phyloP scores from a whole-genome alignment of 2,113 vertebrate species.

The Phalacrocorax carbo region DNA sequence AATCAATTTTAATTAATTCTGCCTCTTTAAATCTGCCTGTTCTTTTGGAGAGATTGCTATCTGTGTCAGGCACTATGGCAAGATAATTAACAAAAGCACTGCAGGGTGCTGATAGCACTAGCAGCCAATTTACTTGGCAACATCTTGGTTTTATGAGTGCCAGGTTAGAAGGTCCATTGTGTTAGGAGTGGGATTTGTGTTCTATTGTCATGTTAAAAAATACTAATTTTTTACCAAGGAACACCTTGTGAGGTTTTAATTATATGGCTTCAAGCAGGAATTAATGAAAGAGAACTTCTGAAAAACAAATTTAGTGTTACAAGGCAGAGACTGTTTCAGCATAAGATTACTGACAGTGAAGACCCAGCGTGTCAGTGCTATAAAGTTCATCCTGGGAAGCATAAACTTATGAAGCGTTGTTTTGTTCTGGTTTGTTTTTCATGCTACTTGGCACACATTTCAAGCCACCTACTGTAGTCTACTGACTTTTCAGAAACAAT shows the following conservation, averaged over 20 bases:
- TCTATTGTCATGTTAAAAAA: neutral
- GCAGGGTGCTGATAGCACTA: constrained; percentile 49
- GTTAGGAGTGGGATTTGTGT: neutral
- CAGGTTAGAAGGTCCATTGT: constrained; percentile 28
- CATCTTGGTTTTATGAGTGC: neutral
- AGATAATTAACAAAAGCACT: constrained; percentile 73
- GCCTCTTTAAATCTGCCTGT: constrained; percentile 71
- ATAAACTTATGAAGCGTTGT: neutral
- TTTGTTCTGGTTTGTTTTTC: neutral
- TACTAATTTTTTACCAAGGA: neutral
- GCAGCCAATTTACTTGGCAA: constrained; percentile 32
- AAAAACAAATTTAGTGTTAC: neutral
- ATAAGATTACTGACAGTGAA: neutral
- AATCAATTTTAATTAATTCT: constrained; percentile 83
- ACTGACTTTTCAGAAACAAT: neutral
- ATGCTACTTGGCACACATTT: neutral
- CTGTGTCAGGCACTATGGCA: constrained; percentile 51
- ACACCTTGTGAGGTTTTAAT: constrained; percentile 9
- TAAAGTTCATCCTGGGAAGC: neutral
- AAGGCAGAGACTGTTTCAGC: neutral
- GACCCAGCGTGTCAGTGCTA: neutral
- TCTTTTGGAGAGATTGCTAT: constrained; percentile 73
- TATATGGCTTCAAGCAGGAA: constrained; percentile 14
- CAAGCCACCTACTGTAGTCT: neutral
- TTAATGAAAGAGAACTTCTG: constrained; percentile 32